Percentiles rank a stretch among this genome's conserved stretches.
Conservation (phyloP, 2,113 vertebrate species). For the Antechinus flavipes region DNA sequence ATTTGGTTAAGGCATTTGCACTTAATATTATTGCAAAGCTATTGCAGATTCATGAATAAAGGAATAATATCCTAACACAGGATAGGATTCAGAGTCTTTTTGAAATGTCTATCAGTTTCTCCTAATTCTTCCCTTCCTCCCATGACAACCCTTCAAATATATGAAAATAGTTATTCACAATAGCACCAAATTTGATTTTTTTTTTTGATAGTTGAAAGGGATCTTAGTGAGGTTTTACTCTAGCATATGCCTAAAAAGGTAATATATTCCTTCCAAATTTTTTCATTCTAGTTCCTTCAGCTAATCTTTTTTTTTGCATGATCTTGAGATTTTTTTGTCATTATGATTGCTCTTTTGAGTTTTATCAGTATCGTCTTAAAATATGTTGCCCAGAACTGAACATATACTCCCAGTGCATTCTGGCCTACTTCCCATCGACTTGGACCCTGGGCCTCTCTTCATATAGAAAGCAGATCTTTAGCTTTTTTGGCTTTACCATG, state of each 20-base stretch:
- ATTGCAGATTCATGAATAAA: conserved; percentile 33
- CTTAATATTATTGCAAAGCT: not conserved
- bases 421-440: not conserved
- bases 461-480: too few species aligned
- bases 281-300: not conserved
- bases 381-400: not conserved
- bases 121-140: not conserved
- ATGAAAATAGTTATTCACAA: not conserved
- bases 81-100: not conserved
- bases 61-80: not conserved
- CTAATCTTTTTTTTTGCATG: not conserved
- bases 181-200: not conserved
- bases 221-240: not conserved
- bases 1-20: conserved; percentile 9
- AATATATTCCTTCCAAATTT: not conserved
- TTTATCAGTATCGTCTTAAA: not conserved
- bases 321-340: not conserved
- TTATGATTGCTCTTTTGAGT: not conserved
- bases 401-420: not conserved
- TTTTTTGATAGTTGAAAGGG: not conserved
- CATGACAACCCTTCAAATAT: not conserved
- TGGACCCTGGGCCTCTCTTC: not conserved
- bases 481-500: not conserved
- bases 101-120: not conserved
- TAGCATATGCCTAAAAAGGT: not conserved